phyloP scores from a whole-genome alignment of 2,113 vertebrate genomes.

The Coreoperca whiteheadi region DNA sequence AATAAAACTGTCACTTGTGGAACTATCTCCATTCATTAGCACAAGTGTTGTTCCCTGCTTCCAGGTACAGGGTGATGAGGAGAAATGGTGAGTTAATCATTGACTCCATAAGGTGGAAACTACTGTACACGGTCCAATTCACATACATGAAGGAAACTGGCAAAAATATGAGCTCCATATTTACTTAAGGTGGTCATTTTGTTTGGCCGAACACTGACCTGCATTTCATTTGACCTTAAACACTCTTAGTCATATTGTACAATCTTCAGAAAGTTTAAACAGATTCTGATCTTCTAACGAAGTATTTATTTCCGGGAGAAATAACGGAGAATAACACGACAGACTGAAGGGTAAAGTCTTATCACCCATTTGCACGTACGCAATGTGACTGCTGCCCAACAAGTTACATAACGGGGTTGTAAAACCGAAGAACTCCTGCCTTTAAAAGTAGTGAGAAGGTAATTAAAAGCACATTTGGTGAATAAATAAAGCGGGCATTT shows the following conservation, averaged over 20 bases:
- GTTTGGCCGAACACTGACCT: background rate
- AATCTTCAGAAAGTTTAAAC: constrained; percentile 5
- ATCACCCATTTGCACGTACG: constrained; percentile 31
- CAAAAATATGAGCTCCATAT: constrained; percentile 17
- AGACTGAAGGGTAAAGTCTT: constrained; percentile 31
- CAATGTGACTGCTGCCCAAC: constrained; percentile 9
- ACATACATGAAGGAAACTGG: background rate
- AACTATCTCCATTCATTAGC: constrained; percentile 28
- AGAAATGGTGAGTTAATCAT: constrained; percentile 73
- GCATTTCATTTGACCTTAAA: background rate
- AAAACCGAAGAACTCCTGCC: constrained; percentile 34
- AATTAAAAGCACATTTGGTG: constrained; percentile 58
- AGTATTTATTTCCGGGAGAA: constrained; percentile 9
- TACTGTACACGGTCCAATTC: constrained; percentile 29
- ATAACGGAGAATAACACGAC: background rate
- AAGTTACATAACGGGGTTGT: constrained; percentile 54
- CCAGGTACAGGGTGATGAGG: constrained; percentile 22
- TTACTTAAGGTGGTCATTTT: constrained; percentile 30
- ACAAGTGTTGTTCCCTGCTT: constrained; percentile 17
- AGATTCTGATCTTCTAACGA: background rate
- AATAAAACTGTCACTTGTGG: constrained; percentile 33
- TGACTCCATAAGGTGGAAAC: constrained; percentile 58
- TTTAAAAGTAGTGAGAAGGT: constrained; percentile 41
- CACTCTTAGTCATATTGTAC: background rate
- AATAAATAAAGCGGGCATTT: constrained; percentile 64